These are phyloP conservation scores for Laothoe populi DNA, from an alignment of 2,888 invertebrate species.

Conservation along the genomic window DNA sequence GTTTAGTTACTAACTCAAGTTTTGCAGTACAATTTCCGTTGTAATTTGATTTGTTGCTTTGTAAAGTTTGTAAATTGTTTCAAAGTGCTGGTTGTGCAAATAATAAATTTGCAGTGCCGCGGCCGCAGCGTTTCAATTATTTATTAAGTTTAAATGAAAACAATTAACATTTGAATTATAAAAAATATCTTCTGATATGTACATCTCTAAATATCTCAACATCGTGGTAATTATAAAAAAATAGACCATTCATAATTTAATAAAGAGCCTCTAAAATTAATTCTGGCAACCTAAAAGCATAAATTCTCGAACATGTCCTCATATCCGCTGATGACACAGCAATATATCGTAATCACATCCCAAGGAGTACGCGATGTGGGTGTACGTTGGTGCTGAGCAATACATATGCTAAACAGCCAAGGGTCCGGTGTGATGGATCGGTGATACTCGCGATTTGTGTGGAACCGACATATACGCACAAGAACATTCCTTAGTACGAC, in stretches of 20 bases:
- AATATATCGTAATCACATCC: slow-evolving; percentile 20
- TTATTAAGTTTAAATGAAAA: too few relatives aligned
- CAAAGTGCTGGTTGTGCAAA: not conserved
- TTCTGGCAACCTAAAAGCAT: not conserved
- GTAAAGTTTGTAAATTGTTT: not conserved
- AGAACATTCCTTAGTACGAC: slow-evolving; percentile 38
- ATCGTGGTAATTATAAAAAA: too few relatives aligned
- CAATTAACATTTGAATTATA: too few relatives aligned
- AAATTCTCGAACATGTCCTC: not conserved
- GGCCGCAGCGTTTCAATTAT: too few relatives aligned
- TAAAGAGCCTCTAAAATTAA: not conserved
- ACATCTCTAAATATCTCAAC: too few relatives aligned
- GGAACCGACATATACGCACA: slow-evolving; percentile 41
- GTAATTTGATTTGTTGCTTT: slow-evolving; percentile 13
- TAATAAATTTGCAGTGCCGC: too few relatives aligned
- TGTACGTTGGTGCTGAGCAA: slow-evolving; percentile 53
- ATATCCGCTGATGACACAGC: slow-evolving; percentile 3
- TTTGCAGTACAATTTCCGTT: slow-evolving; percentile 6
- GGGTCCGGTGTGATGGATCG: slow-evolving; percentile 61
- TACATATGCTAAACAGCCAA: slow-evolving; percentile 69
- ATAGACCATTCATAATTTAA: not conserved
- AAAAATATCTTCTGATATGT: too few relatives aligned
- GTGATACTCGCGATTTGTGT: slow-evolving; percentile 50
- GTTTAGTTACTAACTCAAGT: not conserved
- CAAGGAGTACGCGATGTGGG: slow-evolving; percentile 28